phyloP scores from a whole-genome alignment of 1,140 invertebrate species.

The Panonychus citri region DNA sequence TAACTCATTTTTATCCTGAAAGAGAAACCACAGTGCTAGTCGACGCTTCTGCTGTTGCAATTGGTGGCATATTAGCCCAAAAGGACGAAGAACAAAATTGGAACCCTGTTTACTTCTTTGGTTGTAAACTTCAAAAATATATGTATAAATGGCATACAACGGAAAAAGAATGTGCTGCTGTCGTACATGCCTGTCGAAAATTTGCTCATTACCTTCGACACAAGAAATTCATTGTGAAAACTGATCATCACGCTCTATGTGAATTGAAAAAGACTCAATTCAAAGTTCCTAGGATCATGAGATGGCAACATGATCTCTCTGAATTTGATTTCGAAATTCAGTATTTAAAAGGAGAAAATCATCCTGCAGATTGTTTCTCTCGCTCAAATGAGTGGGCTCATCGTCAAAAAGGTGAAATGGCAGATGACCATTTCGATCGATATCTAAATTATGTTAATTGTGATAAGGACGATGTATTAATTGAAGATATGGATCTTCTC shows the following conservation, averaged over 20 bases:
- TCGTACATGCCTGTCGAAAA: conserved; percentile 25
- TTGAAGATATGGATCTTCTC: background rate
- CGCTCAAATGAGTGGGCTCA: background rate
- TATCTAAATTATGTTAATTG: background rate
- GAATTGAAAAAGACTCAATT: conserved; percentile 25
- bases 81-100: background rate
- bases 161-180: conserved; percentile 28
- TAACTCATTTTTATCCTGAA: background rate
- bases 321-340: conserved; percentile 24
- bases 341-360: background rate
- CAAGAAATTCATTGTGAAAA: conserved; percentile 26
- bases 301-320: conserved; percentile 27
- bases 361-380: background rate
- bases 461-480: too few relatives aligned
- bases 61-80: conserved; percentile 19
- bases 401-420: background rate
- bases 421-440: background rate
- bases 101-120: conserved; percentile 14
- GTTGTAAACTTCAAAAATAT: conserved; percentile 18
- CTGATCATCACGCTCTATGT: conserved; percentile 26
- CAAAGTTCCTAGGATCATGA: conserved; percentile 21
- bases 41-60: conserved; percentile 17
- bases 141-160: conserved; percentile 25
- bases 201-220: conserved; percentile 27
- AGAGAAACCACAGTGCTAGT: background rate